Evolutionary conservation across 2,113 vertebrate species (phyloP).

Genomic region (Phalacrocorax brasilianus): DNA sequence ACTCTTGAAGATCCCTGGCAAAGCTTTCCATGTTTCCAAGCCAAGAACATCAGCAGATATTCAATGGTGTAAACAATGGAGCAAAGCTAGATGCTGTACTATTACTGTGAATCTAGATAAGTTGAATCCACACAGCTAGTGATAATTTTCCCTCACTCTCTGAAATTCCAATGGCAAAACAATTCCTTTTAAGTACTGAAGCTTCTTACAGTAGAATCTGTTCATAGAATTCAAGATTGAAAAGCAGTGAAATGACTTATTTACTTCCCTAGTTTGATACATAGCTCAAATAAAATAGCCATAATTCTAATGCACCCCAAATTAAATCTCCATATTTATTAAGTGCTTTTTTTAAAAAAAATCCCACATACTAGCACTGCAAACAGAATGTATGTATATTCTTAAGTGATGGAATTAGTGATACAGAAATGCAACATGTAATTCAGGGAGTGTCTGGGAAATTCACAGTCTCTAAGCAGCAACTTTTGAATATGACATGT

Average conservation of each 20-base stretch:
- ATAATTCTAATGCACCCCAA: not conserved
- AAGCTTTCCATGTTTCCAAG: not conserved
- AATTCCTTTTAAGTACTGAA: not conserved
- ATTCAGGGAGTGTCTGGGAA: not conserved
- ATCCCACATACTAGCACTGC: not conserved
- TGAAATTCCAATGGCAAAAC: not conserved
- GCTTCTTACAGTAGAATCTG: not conserved
- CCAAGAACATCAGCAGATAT: not conserved
- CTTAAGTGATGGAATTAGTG: not conserved
- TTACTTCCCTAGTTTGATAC: not conserved
- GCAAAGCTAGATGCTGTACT: not conserved
- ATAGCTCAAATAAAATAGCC: not conserved
- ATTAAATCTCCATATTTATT: not conserved
- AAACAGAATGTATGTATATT: not conserved
- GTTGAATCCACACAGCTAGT: not conserved
- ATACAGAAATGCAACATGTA: not conserved
- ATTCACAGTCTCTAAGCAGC: not conserved
- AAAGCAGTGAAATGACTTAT: not conserved
- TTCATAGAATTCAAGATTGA: not conserved
- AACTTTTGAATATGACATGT: not conserved
- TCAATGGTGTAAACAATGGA: not conserved
- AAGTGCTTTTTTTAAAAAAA: not conserved
- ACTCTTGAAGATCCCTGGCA: not conserved
- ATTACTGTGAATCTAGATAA: not conserved
- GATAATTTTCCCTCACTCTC: not conserved